A percentile compares a stretch with the other conserved stretches of the same genome.
Conservation (phyloP, 2,797 vertebrate genomes). For the Naso thynnoides region DNA sequence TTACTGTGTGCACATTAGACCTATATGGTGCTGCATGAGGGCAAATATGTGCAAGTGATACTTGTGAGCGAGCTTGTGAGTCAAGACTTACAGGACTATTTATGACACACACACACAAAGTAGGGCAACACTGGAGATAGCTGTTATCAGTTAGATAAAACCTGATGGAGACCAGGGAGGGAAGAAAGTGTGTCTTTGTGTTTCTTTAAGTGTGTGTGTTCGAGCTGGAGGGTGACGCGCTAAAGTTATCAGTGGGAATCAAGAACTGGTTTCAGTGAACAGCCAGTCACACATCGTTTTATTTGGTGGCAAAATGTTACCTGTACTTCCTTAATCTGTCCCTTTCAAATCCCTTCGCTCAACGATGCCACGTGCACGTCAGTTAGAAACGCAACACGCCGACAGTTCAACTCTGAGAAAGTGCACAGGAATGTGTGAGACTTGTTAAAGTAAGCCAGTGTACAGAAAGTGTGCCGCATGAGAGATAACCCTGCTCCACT, state of each 20-base stretch:
- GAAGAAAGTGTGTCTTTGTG: not conserved
- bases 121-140: constrained; percentile 51
- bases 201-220: not conserved
- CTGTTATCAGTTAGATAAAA: constrained; percentile 48
- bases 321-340: no score
- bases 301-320: no score
- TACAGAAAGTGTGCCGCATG: not conserved
- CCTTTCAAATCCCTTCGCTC: not conserved
- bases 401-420: not conserved
- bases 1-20: constrained; percentile 16
- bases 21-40: not conserved
- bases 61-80: constrained; percentile 48
- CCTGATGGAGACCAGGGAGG: not conserved
- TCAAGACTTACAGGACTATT: constrained; percentile 56
- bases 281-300: no score
- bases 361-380: not conserved
- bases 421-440: not conserved
- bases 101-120: constrained; percentile 47
- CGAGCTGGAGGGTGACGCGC: not conserved
- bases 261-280: not conserved
- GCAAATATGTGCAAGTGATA: constrained; percentile 22
- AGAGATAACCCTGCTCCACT: constrained; percentile 42
- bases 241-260: not conserved
- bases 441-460: not conserved
- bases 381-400: not conserved